Percentiles rank a stretch among this genome's conserved stretches.
Evolutionary conservation across 1,140 invertebrate species (phyloP).

Genomic region (Drosophila eugracilis): DNA sequence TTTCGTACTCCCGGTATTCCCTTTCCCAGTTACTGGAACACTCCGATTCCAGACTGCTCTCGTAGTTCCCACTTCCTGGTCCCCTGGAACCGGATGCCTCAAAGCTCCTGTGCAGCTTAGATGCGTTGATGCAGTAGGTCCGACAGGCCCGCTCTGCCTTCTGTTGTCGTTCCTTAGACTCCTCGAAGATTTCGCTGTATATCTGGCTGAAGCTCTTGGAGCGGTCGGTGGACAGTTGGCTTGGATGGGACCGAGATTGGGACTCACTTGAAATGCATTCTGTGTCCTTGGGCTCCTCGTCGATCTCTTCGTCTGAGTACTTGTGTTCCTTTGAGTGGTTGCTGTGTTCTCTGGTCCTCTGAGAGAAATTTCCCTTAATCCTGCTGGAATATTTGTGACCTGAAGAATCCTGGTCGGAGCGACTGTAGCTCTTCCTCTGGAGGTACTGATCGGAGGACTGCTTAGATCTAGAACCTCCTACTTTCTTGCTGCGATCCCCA

Average conservation of each 20-base stretch:
- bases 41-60: constrained; percentile 2
- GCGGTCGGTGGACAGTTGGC: constrained; percentile 35
- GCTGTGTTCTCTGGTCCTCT: background rate
- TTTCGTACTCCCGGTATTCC: background rate
- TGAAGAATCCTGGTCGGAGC: background rate
- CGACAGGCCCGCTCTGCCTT: constrained; percentile 45
- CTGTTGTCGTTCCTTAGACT: constrained; percentile 46
- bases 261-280: constrained; percentile 2
- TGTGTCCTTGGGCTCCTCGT: background rate
- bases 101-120: constrained; percentile 11
- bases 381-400: background rate
- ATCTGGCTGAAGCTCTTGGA: constrained; percentile 65
- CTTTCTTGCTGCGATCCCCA: background rate
- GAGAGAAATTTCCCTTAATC: background rate
- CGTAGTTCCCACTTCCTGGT: background rate
- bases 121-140: constrained; percentile 20
- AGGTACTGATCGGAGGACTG: background rate
- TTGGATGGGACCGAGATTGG: background rate
- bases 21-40: background rate
- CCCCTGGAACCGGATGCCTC: background rate
- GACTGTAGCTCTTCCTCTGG: background rate
- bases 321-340: background rate
- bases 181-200: constrained; percentile 66
- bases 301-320: background rate
- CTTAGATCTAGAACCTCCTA: no score